Base-by-base conservation (phyloP, 2,888 invertebrate genomes). In the Nemurella pictetii region DNA sequence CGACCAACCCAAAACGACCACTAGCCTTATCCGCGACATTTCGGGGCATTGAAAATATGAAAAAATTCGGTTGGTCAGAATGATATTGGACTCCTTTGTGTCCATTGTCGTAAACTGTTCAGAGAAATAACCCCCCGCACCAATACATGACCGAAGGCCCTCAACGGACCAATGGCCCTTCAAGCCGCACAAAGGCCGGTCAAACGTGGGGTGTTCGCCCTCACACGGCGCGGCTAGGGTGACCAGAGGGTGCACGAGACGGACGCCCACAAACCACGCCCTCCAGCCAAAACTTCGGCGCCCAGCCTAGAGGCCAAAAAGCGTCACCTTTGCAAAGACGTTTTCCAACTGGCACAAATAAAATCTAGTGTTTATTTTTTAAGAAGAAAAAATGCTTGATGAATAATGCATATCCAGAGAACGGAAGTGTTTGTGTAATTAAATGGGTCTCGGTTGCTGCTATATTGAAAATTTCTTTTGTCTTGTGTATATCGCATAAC, bases 191-290 rank as follows among this genome's bases (percentile, higher is more conserved):
- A 75, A 75, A 2, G 28, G 25, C n/a, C 75, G 75, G 55, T 55
- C 55, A 55, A 55, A 55, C 2, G 28, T 9, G 75, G 30, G 78
- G 78, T 4, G 29, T 4, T 29, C 78, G 78, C 78, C 78, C 78
- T 75, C 78, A 78, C 78, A 78, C 78, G 78, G 4, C 78, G 78
- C 30, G 3, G 7, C 27, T 27, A 30, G 78, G 78, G 78, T 78
- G 78, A 78, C 78, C 78, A 78, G 78, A 30, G 78, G 78, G 78
- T 78, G 75, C 9, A 5, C 28, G 26, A 7, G 2, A 77, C 20
- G 78, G 30, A 78, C 78, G 78, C 78, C 78, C 78, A 7, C 78
- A 30, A 78, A 78, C 78, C 78, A 78, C 78, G 78, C 78, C 78
- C 78, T 30, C 28, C 7, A 35, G 35, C 55, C 55, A 7, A 55